These are phyloP conservation scores for Crossocerus cetratus DNA, from an alignment of 2,888 invertebrate species.

Conservation along the genomic window DNA sequence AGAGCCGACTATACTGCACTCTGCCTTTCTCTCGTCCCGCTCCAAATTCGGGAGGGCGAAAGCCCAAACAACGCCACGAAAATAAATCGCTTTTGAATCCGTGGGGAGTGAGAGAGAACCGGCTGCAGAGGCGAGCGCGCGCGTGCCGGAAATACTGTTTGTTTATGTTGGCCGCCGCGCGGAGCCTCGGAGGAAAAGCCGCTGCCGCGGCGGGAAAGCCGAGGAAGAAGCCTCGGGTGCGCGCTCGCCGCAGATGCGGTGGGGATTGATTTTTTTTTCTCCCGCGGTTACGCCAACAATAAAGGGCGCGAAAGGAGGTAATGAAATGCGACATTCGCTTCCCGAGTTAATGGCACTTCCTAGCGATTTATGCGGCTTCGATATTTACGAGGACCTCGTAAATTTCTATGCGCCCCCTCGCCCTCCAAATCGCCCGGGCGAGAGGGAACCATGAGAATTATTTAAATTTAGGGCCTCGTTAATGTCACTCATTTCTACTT, in stretches of 20 bases:
- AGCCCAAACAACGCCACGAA: no score
- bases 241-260: neutral
- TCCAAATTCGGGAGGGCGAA: no score
- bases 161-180: neutral
- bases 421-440: no score
- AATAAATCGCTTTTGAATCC: no score
- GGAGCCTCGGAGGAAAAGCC: neutral
- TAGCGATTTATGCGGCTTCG: conserved; percentile 19
- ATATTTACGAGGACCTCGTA: conserved; percentile 30
- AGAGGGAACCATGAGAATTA: conserved; percentile 3
- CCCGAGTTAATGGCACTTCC: conserved; percentile 23
- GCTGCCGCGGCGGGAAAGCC: neutral
- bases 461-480: conserved; percentile 31
- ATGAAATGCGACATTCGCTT: conserved; percentile 15
- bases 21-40: no score
- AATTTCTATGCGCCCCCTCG: conserved; percentile 25
- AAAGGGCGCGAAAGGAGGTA: conserved; percentile 16
- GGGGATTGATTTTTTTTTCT: no score
- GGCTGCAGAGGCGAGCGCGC: no score
- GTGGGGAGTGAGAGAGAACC: no score
- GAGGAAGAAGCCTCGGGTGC: neutral
- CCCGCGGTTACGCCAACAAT: conserved; percentile 7
- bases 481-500: conserved; percentile 19
- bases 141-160: conserved; percentile 1
- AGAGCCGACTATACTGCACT: no score